A percentile compares a stretch with the other conserved stretches of the same genome.
These are phyloP conservation scores for Mimumesa dahlbomi DNA, from an alignment of 2,888 invertebrate genomes.

Conservation along the genomic window DNA sequence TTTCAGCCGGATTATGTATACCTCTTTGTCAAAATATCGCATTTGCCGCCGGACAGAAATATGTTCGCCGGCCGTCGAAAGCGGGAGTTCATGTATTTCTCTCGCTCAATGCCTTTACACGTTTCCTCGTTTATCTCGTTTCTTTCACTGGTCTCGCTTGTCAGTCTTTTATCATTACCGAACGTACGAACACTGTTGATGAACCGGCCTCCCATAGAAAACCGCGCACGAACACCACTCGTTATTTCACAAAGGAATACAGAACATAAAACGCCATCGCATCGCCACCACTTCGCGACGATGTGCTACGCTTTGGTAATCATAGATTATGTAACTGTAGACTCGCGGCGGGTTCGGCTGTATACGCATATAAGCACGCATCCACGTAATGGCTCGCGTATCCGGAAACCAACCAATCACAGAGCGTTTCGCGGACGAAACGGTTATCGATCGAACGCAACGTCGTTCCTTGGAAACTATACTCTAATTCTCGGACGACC, in stretches of 20 bases:
- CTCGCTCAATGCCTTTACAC: neutral
- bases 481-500: neutral
- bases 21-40: constrained; percentile 42
- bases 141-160: neutral
- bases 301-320: constrained; percentile 8
- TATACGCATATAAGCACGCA: neutral
- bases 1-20: constrained; percentile 18
- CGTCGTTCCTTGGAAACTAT: neutral
- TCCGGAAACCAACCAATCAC: neutral
- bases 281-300: constrained; percentile 34
- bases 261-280: constrained; percentile 57
- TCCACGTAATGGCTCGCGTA: too few relatives aligned
- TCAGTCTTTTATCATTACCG: neutral
- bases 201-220: constrained; percentile 46
- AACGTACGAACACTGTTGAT: constrained; percentile 9
- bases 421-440: neutral
- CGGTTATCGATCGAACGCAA: neutral
- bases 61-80: constrained; percentile 49
- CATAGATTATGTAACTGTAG: constrained; percentile 53
- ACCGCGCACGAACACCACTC: constrained; percentile 37
- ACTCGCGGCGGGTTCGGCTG: constrained; percentile 14
- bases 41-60: constrained; percentile 45
- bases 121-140: neutral
- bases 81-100: constrained; percentile 34
- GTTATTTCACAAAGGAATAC: constrained; percentile 42